Percentiles rank a stretch among this genome's conserved stretches.
Evolutionary conservation across 92 coral and sea anemone genomes (phyloP).

Genomic region (Porites evermanni): DNA sequence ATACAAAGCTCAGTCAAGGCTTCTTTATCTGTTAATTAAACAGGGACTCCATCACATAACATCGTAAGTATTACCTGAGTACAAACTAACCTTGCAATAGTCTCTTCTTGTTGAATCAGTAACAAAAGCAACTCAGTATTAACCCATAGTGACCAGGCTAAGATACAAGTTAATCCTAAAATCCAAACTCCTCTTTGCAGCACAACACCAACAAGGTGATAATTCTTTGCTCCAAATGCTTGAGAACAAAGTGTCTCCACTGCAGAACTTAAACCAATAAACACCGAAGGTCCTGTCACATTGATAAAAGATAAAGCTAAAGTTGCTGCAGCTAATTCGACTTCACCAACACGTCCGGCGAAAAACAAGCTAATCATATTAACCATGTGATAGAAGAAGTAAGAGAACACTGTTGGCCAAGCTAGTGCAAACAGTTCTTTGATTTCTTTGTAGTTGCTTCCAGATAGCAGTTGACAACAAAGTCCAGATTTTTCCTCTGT

Average conservation of each 20-base stretch:
- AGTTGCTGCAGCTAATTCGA: constrained; percentile 76
- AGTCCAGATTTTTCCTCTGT: background rate
- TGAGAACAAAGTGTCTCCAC: constrained; percentile 83
- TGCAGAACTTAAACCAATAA: constrained; percentile 72
- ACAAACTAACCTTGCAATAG: constrained; percentile 55
- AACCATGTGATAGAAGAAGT: constrained; percentile 33
- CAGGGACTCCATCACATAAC: too few species aligned
- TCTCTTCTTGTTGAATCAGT: constrained; percentile 34
- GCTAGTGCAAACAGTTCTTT: constrained; percentile 58
- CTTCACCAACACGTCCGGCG: constrained; percentile 79
- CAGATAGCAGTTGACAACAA: constrained; percentile 40
- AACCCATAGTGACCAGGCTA: constrained; percentile 70
- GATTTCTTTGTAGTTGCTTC: constrained; percentile 42
- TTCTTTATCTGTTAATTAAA: too few species aligned
- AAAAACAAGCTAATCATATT: constrained; percentile 70
- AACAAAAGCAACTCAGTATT: constrained; percentile 61
- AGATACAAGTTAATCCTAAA: constrained; percentile 53
- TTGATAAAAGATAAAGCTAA: constrained; percentile 64
- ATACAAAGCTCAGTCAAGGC: too few species aligned
- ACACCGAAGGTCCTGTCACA: constrained; percentile 70
- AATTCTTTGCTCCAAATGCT: constrained; percentile 86
- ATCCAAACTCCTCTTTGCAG: constrained; percentile 74
- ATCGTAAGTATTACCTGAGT: background rate
- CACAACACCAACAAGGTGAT: constrained; percentile 63
- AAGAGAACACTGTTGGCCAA: constrained; percentile 72